Evolutionary conservation across 2,113 vertebrate species (phyloP), one percentile per base, ranked within the genome.

Genomic region (Eonycteris spelaea): DNA sequence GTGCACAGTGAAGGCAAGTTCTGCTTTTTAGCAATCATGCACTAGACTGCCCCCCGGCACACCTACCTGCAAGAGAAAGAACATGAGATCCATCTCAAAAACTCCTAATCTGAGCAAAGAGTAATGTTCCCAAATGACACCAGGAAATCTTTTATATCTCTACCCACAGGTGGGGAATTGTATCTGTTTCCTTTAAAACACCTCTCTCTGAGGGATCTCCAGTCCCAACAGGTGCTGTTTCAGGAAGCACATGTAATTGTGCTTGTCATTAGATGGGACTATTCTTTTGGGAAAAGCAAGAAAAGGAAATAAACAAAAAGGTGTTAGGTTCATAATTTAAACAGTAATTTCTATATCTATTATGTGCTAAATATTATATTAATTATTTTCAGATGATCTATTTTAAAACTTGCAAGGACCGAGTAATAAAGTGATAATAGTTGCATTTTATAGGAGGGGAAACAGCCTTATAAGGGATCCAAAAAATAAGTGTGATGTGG

Each of bases 211-310:
- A 51, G 94, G 80, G 59, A 3, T 80, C 30, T 5, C 24, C 16
- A 48, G 8, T 73, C 91, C 94, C 96, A 33, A 0, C 2, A 48
- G 86, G 30, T 30, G 3, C 13, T 83, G 4, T 75, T 55, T 90
- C 55, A 57, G 57, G 74, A 92, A 45, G 14, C 57, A 61, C 14
- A n/a, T 73, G n/a, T 95, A 96, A 86, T 93, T 92, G 43, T 57
- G 33, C 6, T 84, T 71, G 16, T 70, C 40, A 73, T 85, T 94
- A 95, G 13, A 63, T 77, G 2, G 19, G 35, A 80, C 33, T 45
- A 92, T 51, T 35, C 93, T 94, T 87, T 21, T 2, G 84, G 90
- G 74, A 28, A 75, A 87, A 92, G 12, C 22, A 83, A 83, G 30
- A 45, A 83, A 70, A 93, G 19, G 15, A 51, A 51, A 51, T 51